These are phyloP conservation scores for Incurvaria masculella DNA, from an alignment of 2,888 invertebrate genomes.

Conservation along the genomic window DNA sequence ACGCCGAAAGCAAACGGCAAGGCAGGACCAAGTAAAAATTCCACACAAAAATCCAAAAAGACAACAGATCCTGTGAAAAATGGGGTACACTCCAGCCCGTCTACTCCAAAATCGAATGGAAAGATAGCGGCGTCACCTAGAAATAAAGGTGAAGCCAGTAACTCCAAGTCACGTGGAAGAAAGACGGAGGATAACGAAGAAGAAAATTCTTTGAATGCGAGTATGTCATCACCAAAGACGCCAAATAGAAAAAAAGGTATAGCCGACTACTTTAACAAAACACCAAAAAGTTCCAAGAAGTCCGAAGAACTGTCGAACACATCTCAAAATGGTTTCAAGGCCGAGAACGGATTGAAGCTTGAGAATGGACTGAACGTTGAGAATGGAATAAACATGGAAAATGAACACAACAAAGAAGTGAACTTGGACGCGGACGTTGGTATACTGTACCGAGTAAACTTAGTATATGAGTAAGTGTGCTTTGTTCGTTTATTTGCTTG, in stretches of 20 bases:
- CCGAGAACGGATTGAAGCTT: conserved; percentile 1
- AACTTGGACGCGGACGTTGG: conserved; percentile 24
- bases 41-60: neutral
- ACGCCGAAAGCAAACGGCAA: conserved; percentile 1
- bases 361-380: conserved; percentile 11
- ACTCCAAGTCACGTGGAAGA: too few species aligned
- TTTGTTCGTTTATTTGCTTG: conserved; percentile 1
- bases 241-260: conserved; percentile 22
- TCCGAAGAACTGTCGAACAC: conserved; percentile 15
- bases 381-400: too few species aligned
- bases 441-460: conserved; percentile 42
- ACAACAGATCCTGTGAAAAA: neutral
- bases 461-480: conserved; percentile 34
- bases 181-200: neutral
- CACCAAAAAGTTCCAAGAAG: conserved; percentile 19
- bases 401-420: conserved; percentile 10
- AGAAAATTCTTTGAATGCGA: conserved; percentile 13
- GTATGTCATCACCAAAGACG: conserved; percentile 20
- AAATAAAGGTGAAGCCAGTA: too few species aligned
- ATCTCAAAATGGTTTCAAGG: neutral
- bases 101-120: neutral
- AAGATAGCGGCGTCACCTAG: neutral
- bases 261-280: conserved; percentile 29
- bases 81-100: too few species aligned
- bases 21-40: too few species aligned